Percentiles rank a stretch among this genome's conserved stretches.
These are phyloP conservation scores for Barypeithes pellucidus DNA, from an alignment of 2,888 invertebrate genomes.

Conservation along the genomic window DNA sequence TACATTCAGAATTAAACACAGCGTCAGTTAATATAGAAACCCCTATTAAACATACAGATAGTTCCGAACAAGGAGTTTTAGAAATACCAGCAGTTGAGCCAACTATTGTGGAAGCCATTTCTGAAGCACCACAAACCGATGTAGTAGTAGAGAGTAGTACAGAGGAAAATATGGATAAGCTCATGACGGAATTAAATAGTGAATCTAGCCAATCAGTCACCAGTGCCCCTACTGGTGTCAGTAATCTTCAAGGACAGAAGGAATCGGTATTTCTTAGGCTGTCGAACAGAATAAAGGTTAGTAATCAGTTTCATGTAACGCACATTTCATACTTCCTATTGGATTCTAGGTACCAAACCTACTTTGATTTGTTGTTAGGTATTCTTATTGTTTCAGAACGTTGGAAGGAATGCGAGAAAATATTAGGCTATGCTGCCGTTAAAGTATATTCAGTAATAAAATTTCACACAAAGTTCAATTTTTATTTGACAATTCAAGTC, in stretches of 20 bases:
- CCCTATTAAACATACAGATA: slow-evolving; percentile 14
- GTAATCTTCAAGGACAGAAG: slow-evolving; percentile 77
- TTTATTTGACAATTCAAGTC: no score
- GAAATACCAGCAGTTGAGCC: slow-evolving; percentile 28
- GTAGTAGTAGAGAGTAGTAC: slow-evolving; percentile 58
- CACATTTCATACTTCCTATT: background rate
- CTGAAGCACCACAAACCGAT: slow-evolving; percentile 35
- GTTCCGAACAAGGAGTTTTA: slow-evolving; percentile 15
- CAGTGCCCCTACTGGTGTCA: slow-evolving; percentile 58
- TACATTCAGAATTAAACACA: slow-evolving; percentile 37
- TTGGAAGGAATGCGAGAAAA: no score
- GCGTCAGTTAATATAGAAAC: slow-evolving; percentile 21
- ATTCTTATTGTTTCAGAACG: no score
- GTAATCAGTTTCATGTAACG: slow-evolving; percentile 53
- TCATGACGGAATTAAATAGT: slow-evolving; percentile 74
- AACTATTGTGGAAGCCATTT: slow-evolving; percentile 14
- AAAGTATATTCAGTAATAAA: no score
- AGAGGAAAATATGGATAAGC: slow-evolving; percentile 72
- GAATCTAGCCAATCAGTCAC: slow-evolving; percentile 68
- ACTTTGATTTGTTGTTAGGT: no score
- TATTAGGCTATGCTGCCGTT: no score
- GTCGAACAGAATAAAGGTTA: slow-evolving; percentile 94
- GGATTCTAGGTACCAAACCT: no score
- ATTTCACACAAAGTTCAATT: no score
- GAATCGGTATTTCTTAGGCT: slow-evolving; percentile 97